A percentile compares a stretch with the other conserved stretches of the same genome.
Conservation (phyloP, 2,888 invertebrate species). For the Corbicula japonica region DNA sequence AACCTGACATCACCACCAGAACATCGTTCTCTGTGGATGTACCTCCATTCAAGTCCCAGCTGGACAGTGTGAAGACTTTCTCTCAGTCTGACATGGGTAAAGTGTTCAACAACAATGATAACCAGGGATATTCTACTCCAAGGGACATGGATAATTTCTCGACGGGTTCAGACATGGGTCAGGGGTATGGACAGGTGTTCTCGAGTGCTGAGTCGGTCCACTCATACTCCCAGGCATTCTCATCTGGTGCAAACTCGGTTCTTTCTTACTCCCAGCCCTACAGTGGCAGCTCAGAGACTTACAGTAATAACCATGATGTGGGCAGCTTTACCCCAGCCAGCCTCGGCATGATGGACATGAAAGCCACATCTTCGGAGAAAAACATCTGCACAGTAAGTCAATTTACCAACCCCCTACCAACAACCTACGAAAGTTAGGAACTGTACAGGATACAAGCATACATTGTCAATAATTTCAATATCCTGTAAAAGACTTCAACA, state of each 20-base stretch:
- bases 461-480: too few species aligned
- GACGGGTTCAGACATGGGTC: slow-evolving; percentile 43
- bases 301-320: slow-evolving; percentile 31
- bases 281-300: slow-evolving; percentile 41
- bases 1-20: slow-evolving; percentile 46
- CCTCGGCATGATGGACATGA: slow-evolving; percentile 61
- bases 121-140: slow-evolving; percentile 48
- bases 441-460: too few species aligned
- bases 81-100: slow-evolving; percentile 60
- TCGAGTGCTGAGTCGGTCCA: slow-evolving; percentile 37
- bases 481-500: too few species aligned
- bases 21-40: slow-evolving; percentile 67
- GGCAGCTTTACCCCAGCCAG: slow-evolving; percentile 53
- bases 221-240: slow-evolving; percentile 52
- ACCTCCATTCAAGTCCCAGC: slow-evolving; percentile 63
- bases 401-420: too few species aligned
- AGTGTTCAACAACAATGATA: slow-evolving; percentile 51
- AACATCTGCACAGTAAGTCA: slow-evolving; percentile 88
- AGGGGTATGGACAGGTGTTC: slow-evolving; percentile 49
- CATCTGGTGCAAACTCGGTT: slow-evolving; percentile 32
- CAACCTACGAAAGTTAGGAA: too few species aligned
- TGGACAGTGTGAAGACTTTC: slow-evolving; percentile 58
- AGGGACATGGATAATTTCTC: slow-evolving; percentile 54
- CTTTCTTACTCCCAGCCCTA: slow-evolving; percentile 53
- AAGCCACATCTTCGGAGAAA: slow-evolving; percentile 65